Evolutionary conservation across 2,797 vertebrate genomes (phyloP).

Genomic region (Enteromius radiatus): DNA sequence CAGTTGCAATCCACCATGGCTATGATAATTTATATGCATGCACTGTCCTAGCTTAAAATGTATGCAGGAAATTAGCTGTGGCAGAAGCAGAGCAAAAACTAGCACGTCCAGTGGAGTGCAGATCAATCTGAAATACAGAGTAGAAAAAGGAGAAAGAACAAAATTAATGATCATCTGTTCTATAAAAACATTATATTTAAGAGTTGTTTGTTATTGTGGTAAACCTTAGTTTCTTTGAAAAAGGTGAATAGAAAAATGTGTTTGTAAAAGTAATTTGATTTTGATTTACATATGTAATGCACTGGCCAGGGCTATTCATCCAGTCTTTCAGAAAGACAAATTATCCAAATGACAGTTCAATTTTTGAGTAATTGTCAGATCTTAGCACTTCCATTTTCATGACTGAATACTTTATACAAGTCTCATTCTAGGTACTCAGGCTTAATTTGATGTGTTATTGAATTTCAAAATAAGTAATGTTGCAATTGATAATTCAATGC

Average conservation of each 20-base stretch:
- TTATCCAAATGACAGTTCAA: neutral
- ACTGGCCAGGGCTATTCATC: neutral
- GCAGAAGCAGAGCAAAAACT: neutral
- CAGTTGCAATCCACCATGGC: neutral
- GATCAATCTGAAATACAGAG: constrained; percentile 46
- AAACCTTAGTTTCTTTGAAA: neutral
- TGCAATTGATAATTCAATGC: neutral
- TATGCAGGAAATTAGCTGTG: constrained; percentile 17
- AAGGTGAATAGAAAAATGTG: neutral
- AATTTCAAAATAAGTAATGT: neutral
- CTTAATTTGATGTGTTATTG: neutral
- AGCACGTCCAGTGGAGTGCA: constrained; percentile 5
- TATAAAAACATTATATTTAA: neutral
- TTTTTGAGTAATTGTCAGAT: neutral
- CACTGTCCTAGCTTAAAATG: neutral
- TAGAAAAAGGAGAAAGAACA: neutral
- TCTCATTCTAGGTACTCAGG: neutral
- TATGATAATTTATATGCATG: constrained; percentile 9
- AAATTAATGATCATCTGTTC: neutral
- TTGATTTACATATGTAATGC: neutral
- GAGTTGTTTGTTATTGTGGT: neutral
- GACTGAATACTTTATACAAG: neutral
- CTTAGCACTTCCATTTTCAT: neutral
- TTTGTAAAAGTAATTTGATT: constrained; percentile 9
- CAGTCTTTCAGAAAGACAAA: neutral